Percentiles rank a stretch among this genome's conserved stretches.
Evolutionary conservation across 2,113 vertebrate species (phyloP).

Genomic region (Merops nubicus): DNA sequence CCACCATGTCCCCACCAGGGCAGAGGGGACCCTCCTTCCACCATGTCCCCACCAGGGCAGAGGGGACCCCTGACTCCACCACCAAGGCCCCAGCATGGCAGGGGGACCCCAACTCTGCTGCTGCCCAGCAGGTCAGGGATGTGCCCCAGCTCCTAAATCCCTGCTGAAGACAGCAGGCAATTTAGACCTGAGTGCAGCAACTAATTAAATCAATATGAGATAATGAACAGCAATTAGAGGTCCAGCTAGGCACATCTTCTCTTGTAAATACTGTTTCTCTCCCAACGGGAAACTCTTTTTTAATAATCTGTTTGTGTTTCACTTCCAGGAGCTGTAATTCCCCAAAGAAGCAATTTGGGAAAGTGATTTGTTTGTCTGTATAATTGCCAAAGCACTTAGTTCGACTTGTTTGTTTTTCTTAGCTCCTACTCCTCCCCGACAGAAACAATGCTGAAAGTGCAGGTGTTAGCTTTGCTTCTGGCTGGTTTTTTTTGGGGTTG

Average conservation of each 20-base stretch:
- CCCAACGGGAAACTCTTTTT: conserved; percentile 90
- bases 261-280: conserved; percentile 93
- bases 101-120: rapidly evolving
- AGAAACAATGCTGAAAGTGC: not conserved
- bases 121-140: conserved; percentile 47
- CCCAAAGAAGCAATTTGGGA: conserved; percentile 92
- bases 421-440: conserved; percentile 41
- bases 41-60: rapidly evolving
- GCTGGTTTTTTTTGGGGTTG: too few species aligned
- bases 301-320: conserved; percentile 97
- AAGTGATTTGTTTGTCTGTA: conserved; percentile 90
- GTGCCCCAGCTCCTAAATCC: conserved; percentile 67
- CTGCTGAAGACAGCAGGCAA: conserved; percentile 87
- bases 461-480: not conserved
- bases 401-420: conserved; percentile 82
- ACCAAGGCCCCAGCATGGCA: rapidly evolving
- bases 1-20: rapidly evolving
- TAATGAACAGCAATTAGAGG: conserved; percentile 98
- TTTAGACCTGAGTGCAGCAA: conserved; percentile 87
- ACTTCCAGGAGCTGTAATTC: conserved; percentile 91
- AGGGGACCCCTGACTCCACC: not conserved
- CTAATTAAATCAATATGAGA: conserved; percentile 99
- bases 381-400: conserved; percentile 87
- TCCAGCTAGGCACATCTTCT: conserved; percentile 89
- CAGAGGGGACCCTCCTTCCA: not conserved